Base-by-base conservation (phyloP, 2,113 vertebrate species). In the Raphicerus campestris region DNA sequence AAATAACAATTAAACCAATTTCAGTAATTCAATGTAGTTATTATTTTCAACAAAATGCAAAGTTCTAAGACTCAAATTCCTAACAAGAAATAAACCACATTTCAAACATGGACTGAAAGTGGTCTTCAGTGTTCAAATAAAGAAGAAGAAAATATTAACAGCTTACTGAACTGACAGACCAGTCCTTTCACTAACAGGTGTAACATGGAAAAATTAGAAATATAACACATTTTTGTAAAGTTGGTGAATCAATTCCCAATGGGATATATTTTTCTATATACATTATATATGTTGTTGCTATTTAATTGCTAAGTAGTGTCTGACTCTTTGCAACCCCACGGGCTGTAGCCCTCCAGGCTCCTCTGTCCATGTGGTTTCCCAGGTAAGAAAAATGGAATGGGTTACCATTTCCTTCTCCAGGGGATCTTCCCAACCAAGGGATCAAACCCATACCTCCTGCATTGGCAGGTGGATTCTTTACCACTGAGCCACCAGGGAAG, bases 51-150 rank as follows among this genome's bases (percentile, higher is more conserved):
- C 5, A 96, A 93, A 88, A 88, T 49, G 6, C 56, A 70, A 83
- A 84, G 20, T 85, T 87, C 81, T 92, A 11, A 89, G 15, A 92
- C 10, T 84, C 75, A 87, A 97, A 78, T 96, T 97, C 92, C 80
- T 97, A 73, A 4, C 55, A 93, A 97, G 55, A 83, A 89, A 96
- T 86, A 55, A 78, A 45, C 60, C 53, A 75, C 17, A 77, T 60
- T 94, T 55, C 87, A 93, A 58, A 96, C 0, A 9, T 19, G 75
- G 35, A 56, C 89, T 91, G 55, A 94, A 75, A 96, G 3, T 87
- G 32, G 30, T 75, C 56, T 94, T 77, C 30, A 78, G 53, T 87
- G 13, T 89, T 55, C 89, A 92, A 92, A 95, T 45, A 32, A 95
- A 89, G 28, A 90, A 78, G 26, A 32, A 2, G 13, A 15, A 97